Conservation (phyloP, 1,140 invertebrate species). For the Drosophila kikkawai region DNA sequence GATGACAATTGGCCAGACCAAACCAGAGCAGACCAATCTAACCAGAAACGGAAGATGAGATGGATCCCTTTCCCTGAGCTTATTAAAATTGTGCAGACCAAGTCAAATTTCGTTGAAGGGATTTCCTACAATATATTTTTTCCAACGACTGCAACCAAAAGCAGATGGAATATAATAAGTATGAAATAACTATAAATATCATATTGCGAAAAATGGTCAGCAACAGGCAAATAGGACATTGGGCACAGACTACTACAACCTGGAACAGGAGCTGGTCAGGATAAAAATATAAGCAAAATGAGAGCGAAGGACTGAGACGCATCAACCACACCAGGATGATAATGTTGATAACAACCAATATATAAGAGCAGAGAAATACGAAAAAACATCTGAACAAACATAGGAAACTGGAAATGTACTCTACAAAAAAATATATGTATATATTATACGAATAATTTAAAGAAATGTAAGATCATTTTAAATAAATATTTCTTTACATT, state of each 20-base stretch:
- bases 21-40: conserved; percentile 1
- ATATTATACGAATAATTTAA: neutral
- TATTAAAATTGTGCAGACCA: conserved; percentile 69
- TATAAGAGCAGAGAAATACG: conserved; percentile 10
- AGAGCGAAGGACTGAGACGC: neutral
- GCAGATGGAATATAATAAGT: conserved; percentile 80
- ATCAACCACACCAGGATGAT: conserved; percentile 36
- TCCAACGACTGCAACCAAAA: conserved; percentile 24
- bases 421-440: neutral
- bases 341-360: conserved; percentile 54
- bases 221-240: conserved; percentile 46
- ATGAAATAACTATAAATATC: conserved; percentile 81
- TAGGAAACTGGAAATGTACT: neutral
- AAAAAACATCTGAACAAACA: neutral
- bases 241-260: conserved; percentile 7
- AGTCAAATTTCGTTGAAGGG: conserved; percentile 63
- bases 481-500: neutral
- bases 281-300: neutral
- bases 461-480: neutral
- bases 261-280: conserved; percentile 2
- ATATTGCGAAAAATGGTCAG: conserved; percentile 73
- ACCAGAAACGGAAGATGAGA: conserved; percentile 13
- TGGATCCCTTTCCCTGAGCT: conserved; percentile 19
- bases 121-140: conserved; percentile 19
- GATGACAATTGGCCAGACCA: conserved; percentile 60